Base-by-base conservation (phyloP, 2,888 invertebrate species). In the Phyllotreta cruciferae region DNA sequence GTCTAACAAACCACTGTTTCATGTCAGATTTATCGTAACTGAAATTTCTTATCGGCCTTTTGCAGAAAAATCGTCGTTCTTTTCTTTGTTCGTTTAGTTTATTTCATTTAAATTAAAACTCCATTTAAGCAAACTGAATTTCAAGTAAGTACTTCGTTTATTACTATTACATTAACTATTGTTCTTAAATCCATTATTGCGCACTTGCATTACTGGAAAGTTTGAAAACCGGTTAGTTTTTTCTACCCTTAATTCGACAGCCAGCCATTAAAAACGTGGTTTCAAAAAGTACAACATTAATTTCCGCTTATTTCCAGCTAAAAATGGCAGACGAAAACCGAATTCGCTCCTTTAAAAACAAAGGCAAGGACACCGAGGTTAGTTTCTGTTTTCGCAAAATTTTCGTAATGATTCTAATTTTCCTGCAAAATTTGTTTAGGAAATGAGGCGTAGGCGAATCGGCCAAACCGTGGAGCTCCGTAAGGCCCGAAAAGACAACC, bases 401-500 rank as follows among this genome's bases (percentile, higher is more conserved):
- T 47, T 7, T n/a, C 13, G 14, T 14, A 13, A 13, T 11, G 1
- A 44, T 13, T 13, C 10, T 44, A 13, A n/a, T 5, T 55, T 53
- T 13, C n/a, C 9, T 36, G 7, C 3, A 58, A 14, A 37, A 52
- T 11, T 37, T 62, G 9, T 47, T 47, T 66, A 94, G 94, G 94
- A 95, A 72, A 90, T 96, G 79, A 89, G 98, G 53, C 87, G 95
- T 68, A 89, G 96, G 69, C 87, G 98, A 60, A 92, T 88, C 64
- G 96, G 97, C 80, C 89, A 93, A 50, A 92, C 92, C 1, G 90
- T 98, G 1, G 94, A 97, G 71, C 84, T 99, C 37, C 87, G 98
- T 10, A 98, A 98, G 83, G 91, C 93, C 11, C 92, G 92, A 61
- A 92, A 97, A 71, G 96, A 98, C 80, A 96, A 98, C 73, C 96